These are phyloP conservation scores for Lamellibrachia satsuma DNA, from an alignment of 2,888 invertebrate species.

Conservation along the genomic window DNA sequence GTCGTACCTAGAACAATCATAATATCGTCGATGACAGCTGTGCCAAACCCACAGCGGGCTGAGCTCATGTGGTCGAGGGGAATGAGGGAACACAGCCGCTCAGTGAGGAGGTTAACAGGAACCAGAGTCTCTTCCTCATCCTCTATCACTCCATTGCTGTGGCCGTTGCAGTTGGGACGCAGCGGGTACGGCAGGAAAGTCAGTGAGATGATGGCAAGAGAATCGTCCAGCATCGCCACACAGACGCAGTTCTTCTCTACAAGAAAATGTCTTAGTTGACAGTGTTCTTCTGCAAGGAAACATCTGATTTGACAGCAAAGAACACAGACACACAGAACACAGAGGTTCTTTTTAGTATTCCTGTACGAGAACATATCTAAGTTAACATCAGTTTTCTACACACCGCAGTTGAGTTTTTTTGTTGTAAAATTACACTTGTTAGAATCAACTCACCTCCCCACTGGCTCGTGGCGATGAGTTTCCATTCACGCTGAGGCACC, in stretches of 20 bases:
- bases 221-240: constrained; percentile 74
- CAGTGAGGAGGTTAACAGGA: neutral
- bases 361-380: no score
- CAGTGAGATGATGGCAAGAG: constrained; percentile 72
- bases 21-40: constrained; percentile 76
- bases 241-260: constrained; percentile 67
- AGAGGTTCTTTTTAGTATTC: no score
- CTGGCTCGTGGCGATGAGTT: constrained; percentile 22
- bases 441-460: neutral
- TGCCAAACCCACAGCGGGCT: constrained; percentile 80
- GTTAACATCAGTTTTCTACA: no score
- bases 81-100: constrained; percentile 29
- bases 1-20: constrained; percentile 80
- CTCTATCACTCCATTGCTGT: neutral
- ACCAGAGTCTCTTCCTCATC: neutral
- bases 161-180: constrained; percentile 17
- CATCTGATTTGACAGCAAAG: neutral
- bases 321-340: no score
- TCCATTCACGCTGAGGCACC: constrained; percentile 7
- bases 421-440: neutral
- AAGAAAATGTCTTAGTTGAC: neutral
- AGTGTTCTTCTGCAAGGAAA: neutral
- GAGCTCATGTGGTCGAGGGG: constrained; percentile 69
- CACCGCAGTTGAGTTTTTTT: no score
- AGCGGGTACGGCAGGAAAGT: constrained; percentile 50